phyloP scores from a whole-genome alignment of 2,888 invertebrate species.

The Drosophila ezoana region DNA sequence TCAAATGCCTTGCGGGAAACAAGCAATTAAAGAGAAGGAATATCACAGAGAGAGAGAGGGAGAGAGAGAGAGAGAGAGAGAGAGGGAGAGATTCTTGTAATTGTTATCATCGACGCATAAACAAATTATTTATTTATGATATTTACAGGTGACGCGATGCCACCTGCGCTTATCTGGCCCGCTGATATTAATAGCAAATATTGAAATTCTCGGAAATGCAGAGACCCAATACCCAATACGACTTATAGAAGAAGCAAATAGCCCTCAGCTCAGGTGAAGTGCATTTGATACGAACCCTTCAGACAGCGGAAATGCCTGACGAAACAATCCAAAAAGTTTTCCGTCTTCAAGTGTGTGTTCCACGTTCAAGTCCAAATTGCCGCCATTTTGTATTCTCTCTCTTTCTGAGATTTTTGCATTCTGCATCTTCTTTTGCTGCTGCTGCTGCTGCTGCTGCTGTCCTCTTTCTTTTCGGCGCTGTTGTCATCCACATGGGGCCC shows the following conservation, averaged over 20 bases:
- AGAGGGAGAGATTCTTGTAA: slow-evolving; percentile 44
- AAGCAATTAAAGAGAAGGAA: slow-evolving; percentile 62
- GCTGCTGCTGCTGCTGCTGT: background rate
- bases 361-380: slow-evolving; percentile 19
- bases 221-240: slow-evolving; percentile 21
- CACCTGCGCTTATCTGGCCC: slow-evolving; percentile 48
- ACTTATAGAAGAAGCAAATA: slow-evolving; percentile 43
- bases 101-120: slow-evolving; percentile 59
- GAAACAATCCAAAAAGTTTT: slow-evolving; percentile 13
- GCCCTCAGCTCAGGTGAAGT: slow-evolving; percentile 27
- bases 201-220: slow-evolving; percentile 72
- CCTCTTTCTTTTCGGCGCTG: slow-evolving; percentile 1
- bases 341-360: background rate
- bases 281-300: slow-evolving; percentile 17
- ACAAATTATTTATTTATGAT: slow-evolving; percentile 70
- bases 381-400: slow-evolving; percentile 57
- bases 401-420: slow-evolving; percentile 63
- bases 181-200: slow-evolving; percentile 71
- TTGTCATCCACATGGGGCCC: slow-evolving; percentile 44
- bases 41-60: background rate
- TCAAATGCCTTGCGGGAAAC: slow-evolving; percentile 65
- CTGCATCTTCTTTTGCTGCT: slow-evolving; percentile 25
- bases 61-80: background rate
- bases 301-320: slow-evolving; percentile 39
- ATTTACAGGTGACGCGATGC: slow-evolving; percentile 60